Evolutionary conservation across 2,888 invertebrate species (phyloP), one percentile per base, ranked within the genome.

Genomic region (Urechis unicinctus): DNA sequence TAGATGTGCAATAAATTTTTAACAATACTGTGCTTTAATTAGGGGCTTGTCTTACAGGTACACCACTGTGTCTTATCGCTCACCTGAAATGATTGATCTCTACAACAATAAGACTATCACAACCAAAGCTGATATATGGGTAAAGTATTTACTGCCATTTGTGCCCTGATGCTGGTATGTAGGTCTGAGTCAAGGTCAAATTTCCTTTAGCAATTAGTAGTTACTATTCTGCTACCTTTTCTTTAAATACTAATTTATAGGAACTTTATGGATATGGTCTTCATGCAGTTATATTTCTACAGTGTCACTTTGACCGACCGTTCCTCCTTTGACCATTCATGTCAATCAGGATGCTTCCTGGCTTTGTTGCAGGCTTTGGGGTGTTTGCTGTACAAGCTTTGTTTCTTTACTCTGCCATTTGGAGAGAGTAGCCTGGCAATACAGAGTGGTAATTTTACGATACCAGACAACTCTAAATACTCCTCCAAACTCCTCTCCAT

Each of bases 81-180:
- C 92, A 17, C 93, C 93, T 2, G 93, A 93, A 82, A 94, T 93
- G 93, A 86, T 94, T 36, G 91, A 94, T 78, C 83, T 94, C 71
- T 93, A 91, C 77, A 83, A 84, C 61, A 88, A 88, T 42, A 87
- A 87, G 78, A 81, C 85, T 49, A 90, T 94, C 63, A 88, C 89
- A 29, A 89, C 88, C 36, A 91, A 91, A 79, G 85, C 89, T 45
- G 91, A 91, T 81, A 88, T 91, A 75, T 91, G 91, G 91, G 87
- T 87, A 79, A 66, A 51, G 5, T 26, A 17, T 36, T 17, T 36
- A 36, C 17, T 36, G 9, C 22, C 6, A n/a, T n/a, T n/a, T n/a
- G n/a, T n/a, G n/a, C n/a, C n/a, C n/a, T n/a, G n/a, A n/a, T n/a
- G n/a, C n/a, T n/a, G n/a, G n/a, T n/a, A n/a, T n/a, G n/a, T n/a